These are phyloP conservation scores for Ditula angustiorana DNA, from an alignment of 2,888 invertebrate genomes.

Conservation along the genomic window DNA sequence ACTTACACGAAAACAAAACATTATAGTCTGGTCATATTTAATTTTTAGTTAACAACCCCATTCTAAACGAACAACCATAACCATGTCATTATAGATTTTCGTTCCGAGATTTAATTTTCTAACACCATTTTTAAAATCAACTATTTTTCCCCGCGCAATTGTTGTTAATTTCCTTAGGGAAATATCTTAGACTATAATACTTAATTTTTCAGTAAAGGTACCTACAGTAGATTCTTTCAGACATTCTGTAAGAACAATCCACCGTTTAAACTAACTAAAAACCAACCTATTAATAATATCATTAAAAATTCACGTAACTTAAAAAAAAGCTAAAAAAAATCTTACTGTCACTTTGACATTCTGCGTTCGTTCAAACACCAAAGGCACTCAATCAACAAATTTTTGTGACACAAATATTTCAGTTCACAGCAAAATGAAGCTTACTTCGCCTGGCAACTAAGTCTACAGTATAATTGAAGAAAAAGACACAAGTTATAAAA, in stretches of 20 bases:
- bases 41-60: too few relatives aligned
- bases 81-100: too few relatives aligned
- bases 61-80: too few relatives aligned
- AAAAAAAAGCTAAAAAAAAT: background rate
- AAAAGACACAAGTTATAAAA: too few relatives aligned
- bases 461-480: too few relatives aligned
- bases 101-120: too few relatives aligned
- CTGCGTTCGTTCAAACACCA: background rate
- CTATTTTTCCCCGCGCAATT: background rate
- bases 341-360: background rate
- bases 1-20: too few relatives aligned
- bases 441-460: too few relatives aligned
- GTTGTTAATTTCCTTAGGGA: background rate
- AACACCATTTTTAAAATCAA: background rate
- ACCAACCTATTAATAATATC: conserved; percentile 4
- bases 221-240: conserved; percentile 17
- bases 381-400: background rate
- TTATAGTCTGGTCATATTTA: too few relatives aligned
- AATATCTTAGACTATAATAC: conserved; percentile 17
- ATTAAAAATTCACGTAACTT: background rate
- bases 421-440: background rate
- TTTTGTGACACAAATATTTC: background rate
- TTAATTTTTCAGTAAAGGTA: conserved; percentile 12
- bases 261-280: background rate
- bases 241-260: background rate